Evolutionary conservation across 2,797 vertebrate genomes (phyloP).

Genomic region (Mormyrus proboscirostris): DNA sequence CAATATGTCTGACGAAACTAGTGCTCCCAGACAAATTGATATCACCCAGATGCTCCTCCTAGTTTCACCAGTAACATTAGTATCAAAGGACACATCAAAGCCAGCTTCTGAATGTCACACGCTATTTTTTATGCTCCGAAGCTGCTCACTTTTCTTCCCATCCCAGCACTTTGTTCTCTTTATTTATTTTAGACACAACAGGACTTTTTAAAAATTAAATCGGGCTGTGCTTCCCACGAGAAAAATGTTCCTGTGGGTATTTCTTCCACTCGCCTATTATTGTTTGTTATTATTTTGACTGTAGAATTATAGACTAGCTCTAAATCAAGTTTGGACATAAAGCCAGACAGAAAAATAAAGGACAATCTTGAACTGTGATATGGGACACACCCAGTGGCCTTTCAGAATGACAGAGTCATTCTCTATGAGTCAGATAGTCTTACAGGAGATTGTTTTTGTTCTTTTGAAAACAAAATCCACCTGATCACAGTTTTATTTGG

Average conservation of each 20-base stretch:
- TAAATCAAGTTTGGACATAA: conserved; percentile 6
- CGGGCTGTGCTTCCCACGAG: background rate
- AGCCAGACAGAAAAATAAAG: conserved; percentile 40
- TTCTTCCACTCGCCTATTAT: conserved; percentile 3
- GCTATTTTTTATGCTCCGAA: background rate
- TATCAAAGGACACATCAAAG: background rate
- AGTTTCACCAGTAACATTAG: background rate
- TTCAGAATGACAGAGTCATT: background rate
- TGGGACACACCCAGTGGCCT: background rate
- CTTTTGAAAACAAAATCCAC: background rate
- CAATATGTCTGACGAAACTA: background rate
- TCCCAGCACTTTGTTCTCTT: background rate
- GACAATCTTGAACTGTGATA: conserved; percentile 12
- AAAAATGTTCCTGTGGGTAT: conserved; percentile 2
- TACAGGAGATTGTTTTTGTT: background rate
- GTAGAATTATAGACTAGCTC: background rate
- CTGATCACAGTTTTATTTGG: background rate
- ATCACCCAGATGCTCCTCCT: background rate
- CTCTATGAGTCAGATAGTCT: background rate
- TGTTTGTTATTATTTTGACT: conserved; percentile 8
- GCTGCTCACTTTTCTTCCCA: background rate
- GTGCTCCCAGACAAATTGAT: background rate
- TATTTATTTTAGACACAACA: background rate
- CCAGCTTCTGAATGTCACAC: background rate
- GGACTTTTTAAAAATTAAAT: background rate